Evolutionary conservation across 2,113 vertebrate genomes (phyloP).

Genomic region (Cisticola juncidis): DNA sequence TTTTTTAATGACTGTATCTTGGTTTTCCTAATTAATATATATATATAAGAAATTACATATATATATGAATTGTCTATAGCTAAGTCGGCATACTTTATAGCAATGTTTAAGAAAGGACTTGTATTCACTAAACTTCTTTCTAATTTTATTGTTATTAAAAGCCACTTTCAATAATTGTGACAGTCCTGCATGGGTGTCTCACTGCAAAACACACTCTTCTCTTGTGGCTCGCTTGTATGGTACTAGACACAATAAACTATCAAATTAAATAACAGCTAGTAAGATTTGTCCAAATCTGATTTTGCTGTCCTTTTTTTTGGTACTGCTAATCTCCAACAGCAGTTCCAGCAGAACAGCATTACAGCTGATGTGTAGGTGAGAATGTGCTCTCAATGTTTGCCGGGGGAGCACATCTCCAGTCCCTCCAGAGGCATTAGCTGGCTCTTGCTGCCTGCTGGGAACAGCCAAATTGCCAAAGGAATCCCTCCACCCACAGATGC

Average conservation of each 20-base stretch:
- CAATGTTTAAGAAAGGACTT: background rate
- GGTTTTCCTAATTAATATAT: background rate
- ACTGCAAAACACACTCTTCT: background rate
- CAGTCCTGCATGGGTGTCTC: background rate
- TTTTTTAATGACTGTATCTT: background rate
- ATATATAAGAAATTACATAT: background rate
- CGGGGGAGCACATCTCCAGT: background rate
- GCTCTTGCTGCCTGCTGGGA: background rate
- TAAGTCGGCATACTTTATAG: background rate
- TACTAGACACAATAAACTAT: background rate
- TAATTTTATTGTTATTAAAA: background rate
- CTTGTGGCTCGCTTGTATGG: background rate
- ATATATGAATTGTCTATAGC: background rate
- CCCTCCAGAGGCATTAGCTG: background rate
- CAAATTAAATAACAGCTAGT: background rate
- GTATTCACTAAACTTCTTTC: background rate
- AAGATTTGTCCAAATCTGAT: background rate
- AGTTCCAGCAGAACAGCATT: background rate
- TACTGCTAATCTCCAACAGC: background rate
- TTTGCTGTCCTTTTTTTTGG: background rate
- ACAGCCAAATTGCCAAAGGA: background rate
- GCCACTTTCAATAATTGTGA: background rate
- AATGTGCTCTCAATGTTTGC: accelerated
- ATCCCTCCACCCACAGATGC: background rate
- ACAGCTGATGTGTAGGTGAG: background rate